phyloP scores from a whole-genome alignment of 2,113 vertebrate genomes.

The Micromys minutus region DNA sequence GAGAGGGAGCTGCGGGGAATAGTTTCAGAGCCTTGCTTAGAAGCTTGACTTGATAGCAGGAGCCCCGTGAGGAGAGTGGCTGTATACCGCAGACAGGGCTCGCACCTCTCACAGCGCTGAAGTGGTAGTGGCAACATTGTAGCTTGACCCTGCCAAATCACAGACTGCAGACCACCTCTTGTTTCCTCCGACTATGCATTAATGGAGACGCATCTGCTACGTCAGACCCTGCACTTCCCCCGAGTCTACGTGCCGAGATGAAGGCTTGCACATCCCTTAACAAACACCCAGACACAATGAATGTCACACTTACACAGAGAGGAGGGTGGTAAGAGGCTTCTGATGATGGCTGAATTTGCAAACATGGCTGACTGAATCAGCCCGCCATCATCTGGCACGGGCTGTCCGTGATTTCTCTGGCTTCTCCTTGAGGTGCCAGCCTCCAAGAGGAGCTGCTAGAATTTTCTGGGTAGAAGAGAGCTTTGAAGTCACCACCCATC shows the following conservation, averaged over 20 bases:
- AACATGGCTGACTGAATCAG: neutral
- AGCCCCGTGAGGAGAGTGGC: neutral
- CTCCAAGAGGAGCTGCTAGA: neutral
- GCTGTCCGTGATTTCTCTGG: neutral
- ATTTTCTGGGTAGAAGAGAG: constrained; percentile 12
- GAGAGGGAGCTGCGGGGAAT: neutral
- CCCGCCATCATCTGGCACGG: neutral
- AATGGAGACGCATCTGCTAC: neutral
- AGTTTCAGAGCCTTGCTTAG: neutral
- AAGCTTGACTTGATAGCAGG: neutral
- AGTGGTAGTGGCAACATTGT: rapidly evolving
- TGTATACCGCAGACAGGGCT: rapidly evolving
- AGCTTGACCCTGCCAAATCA: neutral
- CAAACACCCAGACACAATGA: neutral
- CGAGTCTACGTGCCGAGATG: neutral
- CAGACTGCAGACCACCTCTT: neutral
- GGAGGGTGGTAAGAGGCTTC: neutral
- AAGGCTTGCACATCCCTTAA: neutral
- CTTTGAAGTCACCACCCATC: neutral
- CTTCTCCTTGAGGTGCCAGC: neutral
- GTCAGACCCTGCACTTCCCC: neutral
- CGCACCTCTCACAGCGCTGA: neutral
- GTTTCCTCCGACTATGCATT: neutral
- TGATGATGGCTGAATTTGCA: neutral
- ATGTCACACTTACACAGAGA: rapidly evolving